A percentile compares a stretch with the other conserved stretches of the same genome.
phyloP scores from a whole-genome alignment of 2,797 vertebrate genomes.

The Eulemur mongoz region DNA sequence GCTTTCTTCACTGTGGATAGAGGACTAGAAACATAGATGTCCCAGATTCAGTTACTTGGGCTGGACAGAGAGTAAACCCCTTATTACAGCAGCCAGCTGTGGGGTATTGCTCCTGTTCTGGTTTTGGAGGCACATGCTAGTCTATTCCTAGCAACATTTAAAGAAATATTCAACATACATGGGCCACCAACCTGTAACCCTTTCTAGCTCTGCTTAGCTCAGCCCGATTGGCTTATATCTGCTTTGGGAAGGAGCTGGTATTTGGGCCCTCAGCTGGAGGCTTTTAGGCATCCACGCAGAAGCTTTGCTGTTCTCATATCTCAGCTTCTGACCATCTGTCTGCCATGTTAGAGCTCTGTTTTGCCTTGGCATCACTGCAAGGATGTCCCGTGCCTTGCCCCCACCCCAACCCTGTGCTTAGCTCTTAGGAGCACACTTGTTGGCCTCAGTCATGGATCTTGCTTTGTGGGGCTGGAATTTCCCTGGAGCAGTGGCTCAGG shows the following conservation, averaged over 20 bases:
- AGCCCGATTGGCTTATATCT: accelerated
- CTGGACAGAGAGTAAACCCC: accelerated
- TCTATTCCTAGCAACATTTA: background rate
- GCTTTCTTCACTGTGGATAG: accelerated
- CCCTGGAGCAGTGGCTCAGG: accelerated
- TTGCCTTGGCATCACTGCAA: accelerated
- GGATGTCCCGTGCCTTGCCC: background rate
- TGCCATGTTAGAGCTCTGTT: accelerated
- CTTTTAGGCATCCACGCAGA: background rate
- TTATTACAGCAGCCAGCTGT: background rate
- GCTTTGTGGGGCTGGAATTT: background rate
- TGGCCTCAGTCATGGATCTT: background rate
- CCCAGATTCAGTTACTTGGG: background rate
- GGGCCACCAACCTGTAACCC: accelerated
- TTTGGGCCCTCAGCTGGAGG: no score
- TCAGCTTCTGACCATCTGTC: accelerated
- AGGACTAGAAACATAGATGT: background rate
- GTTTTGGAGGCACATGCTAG: accelerated
- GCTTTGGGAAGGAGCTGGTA: background rate
- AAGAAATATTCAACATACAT: accelerated
- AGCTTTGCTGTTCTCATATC: background rate
- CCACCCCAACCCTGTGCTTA: accelerated
- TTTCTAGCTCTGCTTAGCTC: background rate
- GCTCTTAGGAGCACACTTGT: accelerated
- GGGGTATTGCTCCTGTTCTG: accelerated